These are phyloP conservation scores for Harpagoxenus sublaevis DNA, from an alignment of 2,888 invertebrate species.

Conservation along the genomic window DNA sequence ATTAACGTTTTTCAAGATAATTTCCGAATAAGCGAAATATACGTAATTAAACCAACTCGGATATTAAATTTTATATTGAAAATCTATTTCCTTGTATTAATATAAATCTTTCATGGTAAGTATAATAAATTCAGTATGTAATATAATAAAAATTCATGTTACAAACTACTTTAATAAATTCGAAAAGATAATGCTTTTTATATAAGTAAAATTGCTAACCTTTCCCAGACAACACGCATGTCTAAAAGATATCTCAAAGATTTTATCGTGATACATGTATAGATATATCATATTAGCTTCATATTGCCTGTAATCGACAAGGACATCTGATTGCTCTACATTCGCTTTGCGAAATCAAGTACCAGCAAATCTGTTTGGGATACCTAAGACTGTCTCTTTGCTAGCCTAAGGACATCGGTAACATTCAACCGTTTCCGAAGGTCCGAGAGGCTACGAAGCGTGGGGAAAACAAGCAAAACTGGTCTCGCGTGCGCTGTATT, in stretches of 20 bases:
- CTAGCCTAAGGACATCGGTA: constrained; percentile 56
- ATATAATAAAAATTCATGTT: neutral
- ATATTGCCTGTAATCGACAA: neutral
- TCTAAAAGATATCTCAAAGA: neutral
- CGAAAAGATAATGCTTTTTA: neutral
- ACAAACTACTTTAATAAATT: neutral
- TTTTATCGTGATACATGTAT: neutral
- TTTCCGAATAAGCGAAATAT: neutral
- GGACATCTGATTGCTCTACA: constrained; percentile 20
- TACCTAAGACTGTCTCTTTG: constrained; percentile 23
- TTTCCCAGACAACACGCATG: too few species aligned
- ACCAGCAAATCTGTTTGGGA: constrained; percentile 20
- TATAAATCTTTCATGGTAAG: neutral
- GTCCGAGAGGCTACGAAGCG: constrained; percentile 17
- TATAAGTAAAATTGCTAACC: neutral
- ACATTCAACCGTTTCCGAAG: constrained; percentile 62
- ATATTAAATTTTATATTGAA: constrained; percentile 4
- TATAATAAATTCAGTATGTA: neutral
- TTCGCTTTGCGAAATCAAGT: neutral
- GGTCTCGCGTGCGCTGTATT: constrained; percentile 28
- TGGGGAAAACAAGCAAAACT: constrained; percentile 62
- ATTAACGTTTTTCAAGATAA: neutral
- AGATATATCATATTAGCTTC: neutral
- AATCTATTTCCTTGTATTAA: neutral
- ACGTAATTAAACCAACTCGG: neutral